These are phyloP conservation scores for Falco columbarius DNA, from an alignment of 2,797 vertebrate species.

Conservation along the genomic window DNA sequence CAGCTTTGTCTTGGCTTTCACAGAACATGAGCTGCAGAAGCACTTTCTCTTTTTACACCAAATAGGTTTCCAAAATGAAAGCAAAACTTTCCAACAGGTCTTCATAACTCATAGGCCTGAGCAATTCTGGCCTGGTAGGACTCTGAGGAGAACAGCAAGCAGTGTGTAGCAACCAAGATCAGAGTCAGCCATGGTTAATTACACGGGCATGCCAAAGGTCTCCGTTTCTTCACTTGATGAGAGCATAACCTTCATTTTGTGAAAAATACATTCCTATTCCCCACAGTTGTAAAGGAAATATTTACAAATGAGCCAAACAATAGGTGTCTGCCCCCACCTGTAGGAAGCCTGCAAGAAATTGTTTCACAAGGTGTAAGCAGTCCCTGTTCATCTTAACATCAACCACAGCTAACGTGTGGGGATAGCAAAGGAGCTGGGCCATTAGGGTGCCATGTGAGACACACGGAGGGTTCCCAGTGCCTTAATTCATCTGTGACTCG, in stretches of 20 bases:
- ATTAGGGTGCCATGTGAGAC: not conserved
- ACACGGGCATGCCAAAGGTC: not conserved
- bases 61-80: not conserved
- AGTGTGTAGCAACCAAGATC: not conserved
- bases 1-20: not conserved
- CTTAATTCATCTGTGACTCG: not conserved
- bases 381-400: not conserved
- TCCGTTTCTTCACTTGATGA: not conserved
- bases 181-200: not conserved
- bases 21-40: not conserved
- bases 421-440: not conserved
- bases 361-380: not conserved
- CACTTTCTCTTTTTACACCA: not conserved
- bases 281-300: not conserved
- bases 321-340: not conserved
- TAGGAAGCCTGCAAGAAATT: not conserved
- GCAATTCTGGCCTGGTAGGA: not conserved
- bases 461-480: not conserved
- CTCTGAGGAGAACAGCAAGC: not conserved
- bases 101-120: not conserved
- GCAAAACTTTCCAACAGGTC: not conserved
- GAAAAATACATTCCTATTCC: not conserved
- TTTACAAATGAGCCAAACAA: not conserved
- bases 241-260: not conserved
- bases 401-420: not conserved